Base-by-base conservation (phyloP, 2,797 vertebrate genomes). In the Sebastes matsubarae region DNA sequence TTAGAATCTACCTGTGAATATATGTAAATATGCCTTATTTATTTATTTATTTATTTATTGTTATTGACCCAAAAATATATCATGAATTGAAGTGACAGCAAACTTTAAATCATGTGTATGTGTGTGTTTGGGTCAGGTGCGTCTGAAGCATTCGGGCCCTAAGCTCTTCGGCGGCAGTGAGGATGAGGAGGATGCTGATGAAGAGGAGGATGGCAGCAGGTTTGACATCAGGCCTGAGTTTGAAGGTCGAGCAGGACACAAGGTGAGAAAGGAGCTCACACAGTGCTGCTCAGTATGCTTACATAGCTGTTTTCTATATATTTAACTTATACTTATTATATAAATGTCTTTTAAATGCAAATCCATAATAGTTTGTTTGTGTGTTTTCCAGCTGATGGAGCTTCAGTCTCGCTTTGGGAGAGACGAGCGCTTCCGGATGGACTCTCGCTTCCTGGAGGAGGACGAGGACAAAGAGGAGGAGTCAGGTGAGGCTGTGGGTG, bases 151-250 rank as follows among this genome's bases (percentile, higher is more conserved):
- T 0, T 78, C 79, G 0, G 88, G 36, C 27, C 80, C 88, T 70
- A 96, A 89, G 79, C 93, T 99, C 64, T 99, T 99, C 87, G 95
- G 93, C 6, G 96, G 94, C 93, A 97, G 96, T 0, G 97, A 96
- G 2, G 96, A 96, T 34, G 97, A 98, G 25, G 93, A 96, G 7
- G 95, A 92, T 5, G 91, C 69, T 14, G 86, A 90, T 29, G 95
- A 96, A 36, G 88, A 90, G 5, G 85, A 93, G 20, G 96, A 97
- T 0, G 77, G 77, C 3, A 88, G 94, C 30, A 94, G 94, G 69
- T 99, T 99, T 88, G 92, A 95, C 90, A 95, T 98, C 87, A 98
- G 97, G 81, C 97, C 97, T 73, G 96, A 99, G 87, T 99, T 97
- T 94, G 97, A 99, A 93, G 98, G 98, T 83, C 95, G 79, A 95